Percentiles rank a stretch among this genome's conserved stretches.
Conservation (phyloP, 2,113 vertebrate genomes). For the Raja brachyura region DNA sequence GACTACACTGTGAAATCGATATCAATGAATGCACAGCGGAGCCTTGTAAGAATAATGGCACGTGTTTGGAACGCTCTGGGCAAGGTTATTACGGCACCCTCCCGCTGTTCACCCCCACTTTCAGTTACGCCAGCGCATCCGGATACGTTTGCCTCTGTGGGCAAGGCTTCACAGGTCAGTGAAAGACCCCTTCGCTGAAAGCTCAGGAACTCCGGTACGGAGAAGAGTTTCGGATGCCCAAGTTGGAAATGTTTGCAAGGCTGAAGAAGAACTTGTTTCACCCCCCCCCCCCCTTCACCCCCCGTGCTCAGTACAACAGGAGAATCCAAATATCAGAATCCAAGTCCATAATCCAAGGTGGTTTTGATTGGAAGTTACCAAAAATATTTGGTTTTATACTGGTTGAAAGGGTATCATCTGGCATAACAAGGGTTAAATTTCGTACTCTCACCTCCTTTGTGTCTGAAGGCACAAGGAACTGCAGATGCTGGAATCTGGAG, state of each 20-base stretch:
- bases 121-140: constrained; percentile 64
- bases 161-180: constrained; percentile 74
- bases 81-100: constrained; percentile 53
- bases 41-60: constrained; percentile 70
- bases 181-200: background rate
- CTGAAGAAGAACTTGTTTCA: background rate
- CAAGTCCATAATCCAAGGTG: background rate
- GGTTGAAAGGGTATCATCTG: background rate
- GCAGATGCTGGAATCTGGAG: too few species aligned
- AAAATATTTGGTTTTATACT: background rate
- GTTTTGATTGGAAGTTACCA: background rate
- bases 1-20: constrained; percentile 73
- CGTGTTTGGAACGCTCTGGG: constrained; percentile 75
- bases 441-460: background rate
- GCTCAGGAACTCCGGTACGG: background rate
- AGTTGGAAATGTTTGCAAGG: background rate
- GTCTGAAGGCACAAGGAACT: background rate
- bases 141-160: constrained; percentile 79
- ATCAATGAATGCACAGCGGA: constrained; percentile 68
- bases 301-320: too few species aligned
- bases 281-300: too few species aligned
- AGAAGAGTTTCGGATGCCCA: background rate
- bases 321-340: background rate
- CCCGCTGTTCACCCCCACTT: constrained; percentile 54
- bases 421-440: background rate